Evolutionary conservation across 2,888 invertebrate species (phyloP).

Genomic region (Camponotus fellah): DNA sequence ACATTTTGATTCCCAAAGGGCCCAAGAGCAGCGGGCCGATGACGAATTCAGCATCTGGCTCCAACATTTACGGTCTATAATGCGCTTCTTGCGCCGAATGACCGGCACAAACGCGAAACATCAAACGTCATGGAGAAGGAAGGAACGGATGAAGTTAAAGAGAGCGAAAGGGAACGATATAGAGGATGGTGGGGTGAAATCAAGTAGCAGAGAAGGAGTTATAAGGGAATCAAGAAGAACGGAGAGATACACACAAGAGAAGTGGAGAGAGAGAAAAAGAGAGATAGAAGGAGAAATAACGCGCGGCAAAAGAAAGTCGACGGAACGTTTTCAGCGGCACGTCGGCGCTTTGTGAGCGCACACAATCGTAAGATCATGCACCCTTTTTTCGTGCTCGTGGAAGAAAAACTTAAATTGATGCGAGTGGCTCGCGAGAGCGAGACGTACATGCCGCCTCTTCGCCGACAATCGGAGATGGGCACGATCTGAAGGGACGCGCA

Average conservation of each 20-base stretch:
- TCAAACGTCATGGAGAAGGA: conserved; percentile 77
- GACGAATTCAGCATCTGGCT: conserved; percentile 78
- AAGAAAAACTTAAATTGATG: conserved; percentile 83
- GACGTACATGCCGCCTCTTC: conserved; percentile 72
- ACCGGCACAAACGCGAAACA: conserved; percentile 78
- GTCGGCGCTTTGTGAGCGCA: conserved; percentile 83
- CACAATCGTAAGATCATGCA: conserved; percentile 84
- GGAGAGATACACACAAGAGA: conserved; percentile 52
- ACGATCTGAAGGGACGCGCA: conserved; percentile 65
- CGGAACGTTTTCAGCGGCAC: conserved; percentile 81
- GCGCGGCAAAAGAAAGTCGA: conserved; percentile 59
- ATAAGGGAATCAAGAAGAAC: conserved; percentile 53
- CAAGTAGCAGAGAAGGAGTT: conserved; percentile 53
- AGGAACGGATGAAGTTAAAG: conserved; percentile 57
- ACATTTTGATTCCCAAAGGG: conserved; percentile 44
- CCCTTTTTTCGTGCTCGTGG: conserved; percentile 76
- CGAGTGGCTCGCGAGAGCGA: conserved; percentile 77
- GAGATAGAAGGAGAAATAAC: conserved; percentile 48
- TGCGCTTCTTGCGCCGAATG: conserved; percentile 80
- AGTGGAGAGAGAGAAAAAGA: conserved; percentile 38
- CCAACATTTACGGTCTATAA: conserved; percentile 82
- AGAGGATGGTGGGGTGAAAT: conserved; percentile 43
- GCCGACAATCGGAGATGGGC: conserved; percentile 62
- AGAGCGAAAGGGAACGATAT: conserved; percentile 40
- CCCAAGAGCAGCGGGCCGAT: conserved; percentile 47